Evolutionary conservation across 1,140 invertebrate genomes (phyloP), one percentile per base, ranked within the genome.

Genomic region (Dysdera silvatica): DNA sequence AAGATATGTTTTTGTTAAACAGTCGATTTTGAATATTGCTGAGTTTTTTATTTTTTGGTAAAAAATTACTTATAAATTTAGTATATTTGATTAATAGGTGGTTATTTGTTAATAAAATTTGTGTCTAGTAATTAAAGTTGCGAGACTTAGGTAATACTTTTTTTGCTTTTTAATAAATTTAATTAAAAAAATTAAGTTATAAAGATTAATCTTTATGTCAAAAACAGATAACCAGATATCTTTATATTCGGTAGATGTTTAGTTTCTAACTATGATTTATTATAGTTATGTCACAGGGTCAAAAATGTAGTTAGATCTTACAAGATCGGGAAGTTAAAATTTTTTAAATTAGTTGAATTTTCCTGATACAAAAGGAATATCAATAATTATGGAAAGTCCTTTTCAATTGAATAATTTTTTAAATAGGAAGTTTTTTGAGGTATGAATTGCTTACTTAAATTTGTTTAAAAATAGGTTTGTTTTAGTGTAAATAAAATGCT

Each of bases 1-100:
- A 81, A 80, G 78, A 80, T 75, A 85, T 84, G 82, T 85, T 85
- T 86, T 85, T 85, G 80, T 71, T 85, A 85, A 85, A 85, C 82
- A 85, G 78, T 77, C 81, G 78, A 80, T n/a, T 81, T 78, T 80
- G 75, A 74, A 60, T 74, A 78, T 83, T 84, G 82, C 78, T 78
- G 72, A 84, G 77, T 84, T 84, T 77, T 76, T 83, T 80, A 49
- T 24, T 31, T 59, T 23, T 10, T 57, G 7, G 60, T 67, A 23
- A 71, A 69, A 71, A 51, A 53, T 48, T 63, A 33, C 23, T 47
- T 47, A 48, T 67, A 64, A 64, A 31, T 55, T 28, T 68, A 60
- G 23, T 47, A 26, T 49, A 40, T 26, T 40, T 53, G 29, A 24
- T 58, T 23, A 28, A 32, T 49, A 33, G 49, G 2, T 20, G 57